Base-by-base conservation (phyloP, 2,797 vertebrate genomes). In the Rhinophrynus dorsalis region DNA sequence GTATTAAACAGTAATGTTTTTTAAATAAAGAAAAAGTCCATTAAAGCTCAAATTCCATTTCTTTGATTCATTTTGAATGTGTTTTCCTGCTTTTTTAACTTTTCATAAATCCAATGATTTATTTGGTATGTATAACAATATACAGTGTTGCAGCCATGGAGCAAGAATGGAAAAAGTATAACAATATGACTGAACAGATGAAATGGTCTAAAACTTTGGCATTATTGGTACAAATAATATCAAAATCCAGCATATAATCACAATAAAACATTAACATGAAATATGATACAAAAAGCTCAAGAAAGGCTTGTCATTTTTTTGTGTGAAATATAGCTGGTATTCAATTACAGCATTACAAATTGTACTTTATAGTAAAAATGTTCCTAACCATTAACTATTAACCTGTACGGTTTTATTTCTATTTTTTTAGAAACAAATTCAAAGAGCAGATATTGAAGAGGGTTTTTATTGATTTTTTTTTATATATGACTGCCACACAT, bases 71-170 rank as follows among this genome's bases (percentile, higher is more conserved):
- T n/a, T n/a, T n/a, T n/a, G n/a, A n/a, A n/a, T n/a, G n/a, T n/a
- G n/a, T n/a, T n/a, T 60, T 32, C 30, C 30, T 37, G 23, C 7
- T 38, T 37, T 29, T 33, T 3, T 18, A 32, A n/a, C 13, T 18
- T 61, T 20, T 47, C 40, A 33, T 45, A 8, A 24, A 23, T 65
- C 42, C 5, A 54, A 29, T 54, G 62, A 42, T 54, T 42, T 54
- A 23, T 65, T 29, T 54, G 26, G n/a, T 54, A n/a, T 4, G 24
- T 11, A 42, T n/a, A 30, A 15, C 35, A 21, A 12, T 5, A 15
- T 29, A 38, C 23, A 52, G 13, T 40, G 27, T 8, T 40, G 17
- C 61, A 52, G 33, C 27, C 30, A 21, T 48, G 42, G 20, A 45
- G 7, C 15, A 10, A 45, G 1, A 17, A 45, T 45, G 18, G 20